Conservation (phyloP, 1,140 invertebrate genomes). For the Hydropsyche tenuis region DNA sequence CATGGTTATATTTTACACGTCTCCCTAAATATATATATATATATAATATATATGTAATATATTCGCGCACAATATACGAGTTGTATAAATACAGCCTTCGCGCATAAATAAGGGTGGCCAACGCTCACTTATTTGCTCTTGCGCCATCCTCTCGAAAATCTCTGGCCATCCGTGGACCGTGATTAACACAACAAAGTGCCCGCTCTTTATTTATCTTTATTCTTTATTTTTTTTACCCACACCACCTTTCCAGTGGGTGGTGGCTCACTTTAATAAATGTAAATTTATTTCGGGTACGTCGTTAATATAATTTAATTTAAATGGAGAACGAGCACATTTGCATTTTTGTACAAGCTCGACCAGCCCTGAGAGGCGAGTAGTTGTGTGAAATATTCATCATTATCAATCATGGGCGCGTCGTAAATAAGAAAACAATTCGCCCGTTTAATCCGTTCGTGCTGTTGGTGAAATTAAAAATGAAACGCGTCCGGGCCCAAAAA, state of each 20-base stretch:
- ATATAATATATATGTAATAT: neutral
- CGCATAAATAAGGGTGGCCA: conserved; percentile 26
- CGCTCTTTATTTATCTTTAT: conserved; percentile 14
- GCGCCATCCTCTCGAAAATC: conserved; percentile 3
- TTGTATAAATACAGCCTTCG: neutral
- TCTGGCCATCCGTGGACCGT: conserved; percentile 25
- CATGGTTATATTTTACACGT: neutral
- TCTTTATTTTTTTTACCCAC: neutral
- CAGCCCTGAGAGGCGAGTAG: neutral
- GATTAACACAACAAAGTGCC: conserved; percentile 40
- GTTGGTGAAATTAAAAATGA: no score
- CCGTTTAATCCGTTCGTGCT: no score
- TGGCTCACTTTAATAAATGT: conserved; percentile 32
- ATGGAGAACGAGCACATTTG: conserved; percentile 34
- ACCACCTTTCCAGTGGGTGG: neutral
- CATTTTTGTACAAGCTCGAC: conserved; percentile 27
- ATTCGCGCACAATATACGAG: neutral
- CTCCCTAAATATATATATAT: no score
- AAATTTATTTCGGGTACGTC: conserved; percentile 46
- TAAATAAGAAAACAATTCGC: conserved; percentile 9
- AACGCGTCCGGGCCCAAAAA: neutral
- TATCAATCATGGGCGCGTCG: conserved; percentile 4
- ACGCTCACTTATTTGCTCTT: conserved; percentile 27
- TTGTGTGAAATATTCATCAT: conserved; percentile 26
- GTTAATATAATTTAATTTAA: conserved; percentile 48